Base-by-base conservation (phyloP, 2,888 invertebrate genomes). In the Lithodes maja region DNA sequence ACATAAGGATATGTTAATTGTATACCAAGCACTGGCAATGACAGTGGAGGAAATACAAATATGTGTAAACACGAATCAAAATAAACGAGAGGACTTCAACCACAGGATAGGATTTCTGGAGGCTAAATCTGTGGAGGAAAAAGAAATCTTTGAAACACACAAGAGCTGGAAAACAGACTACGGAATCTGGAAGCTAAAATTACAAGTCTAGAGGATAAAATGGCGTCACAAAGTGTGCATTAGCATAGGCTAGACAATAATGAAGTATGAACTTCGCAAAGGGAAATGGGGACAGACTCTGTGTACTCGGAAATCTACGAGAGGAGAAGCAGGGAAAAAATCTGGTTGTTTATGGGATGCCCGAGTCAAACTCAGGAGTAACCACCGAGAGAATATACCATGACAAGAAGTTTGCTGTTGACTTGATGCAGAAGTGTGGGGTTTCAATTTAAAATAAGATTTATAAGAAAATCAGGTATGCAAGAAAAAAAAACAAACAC, bases 141-240 rank as follows among this genome's bases (percentile, higher is more conserved):
- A 69, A 33, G 15, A 15, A 83, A 69, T 5, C 15, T 33, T 55
- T 3, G 3, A 17, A 9, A 17, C n/a, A 54, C 81, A 81, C n/a
- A 83, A 69, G 52, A 83, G n/a, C 50, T 83, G 33, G 83, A 15
- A 49, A 83, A 69, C 9, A 83, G 69, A 69, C 69, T 83, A 52
- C 69, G 83, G 12, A 69, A 68, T 33, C 52, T 83, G 50, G 83
- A 68, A 69, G 83, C 69, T 52, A 83, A 83, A 69, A 68, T 83
- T 12, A 1, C 2, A 49, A 77, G 50, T 52, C 52, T 77, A 49
- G 77, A 77, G 15, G 52, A 2, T 2, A 77, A 77, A 50, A 49
- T 77, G 77, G 50, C 5, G 49, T 1, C 77, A 77, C 77, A 77
- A 50, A 77, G n/a, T 77, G 50, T 77, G n/a, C 33, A 7, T 7